Conservation (phyloP, 2,888 invertebrate genomes). For the Eupithecia centaureata region DNA sequence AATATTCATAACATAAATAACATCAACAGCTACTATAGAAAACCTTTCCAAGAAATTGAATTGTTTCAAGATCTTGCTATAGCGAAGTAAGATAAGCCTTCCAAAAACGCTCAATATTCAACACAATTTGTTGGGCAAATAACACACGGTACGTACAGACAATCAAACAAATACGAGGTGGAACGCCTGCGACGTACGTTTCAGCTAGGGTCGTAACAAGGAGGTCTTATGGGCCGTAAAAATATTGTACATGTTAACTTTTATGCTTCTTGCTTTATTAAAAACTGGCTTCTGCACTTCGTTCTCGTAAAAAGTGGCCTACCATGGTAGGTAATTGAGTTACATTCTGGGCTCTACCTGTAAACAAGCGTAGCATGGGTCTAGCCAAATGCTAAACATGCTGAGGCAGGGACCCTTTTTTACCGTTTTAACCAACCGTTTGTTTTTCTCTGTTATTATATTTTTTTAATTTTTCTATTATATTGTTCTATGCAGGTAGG, state of each 20-base stretch:
- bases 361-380: too few species aligned
- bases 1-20: too few species aligned
- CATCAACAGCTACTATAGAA: too few species aligned
- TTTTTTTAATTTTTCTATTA: too few species aligned
- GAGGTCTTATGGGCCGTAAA: conserved; percentile 10
- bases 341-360: too few species aligned
- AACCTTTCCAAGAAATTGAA: not conserved
- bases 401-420: too few species aligned
- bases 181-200: conserved; percentile 24
- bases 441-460: too few species aligned
- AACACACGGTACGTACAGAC: conserved; percentile 3
- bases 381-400: too few species aligned
- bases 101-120: not conserved
- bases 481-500: too few species aligned
- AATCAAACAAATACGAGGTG: conserved; percentile 12
- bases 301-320: not conserved
- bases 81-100: not conserved
- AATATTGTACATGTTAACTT: conserved; percentile 4
- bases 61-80: not conserved
- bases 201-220: conserved; percentile 9
- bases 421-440: too few species aligned
- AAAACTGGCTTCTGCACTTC: not conserved
- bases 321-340: not conserved
- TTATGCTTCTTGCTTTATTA: conserved; percentile 5
- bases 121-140: not conserved